phyloP scores from a whole-genome alignment of 2,797 vertebrate species.

The Enteromius treurensis region DNA sequence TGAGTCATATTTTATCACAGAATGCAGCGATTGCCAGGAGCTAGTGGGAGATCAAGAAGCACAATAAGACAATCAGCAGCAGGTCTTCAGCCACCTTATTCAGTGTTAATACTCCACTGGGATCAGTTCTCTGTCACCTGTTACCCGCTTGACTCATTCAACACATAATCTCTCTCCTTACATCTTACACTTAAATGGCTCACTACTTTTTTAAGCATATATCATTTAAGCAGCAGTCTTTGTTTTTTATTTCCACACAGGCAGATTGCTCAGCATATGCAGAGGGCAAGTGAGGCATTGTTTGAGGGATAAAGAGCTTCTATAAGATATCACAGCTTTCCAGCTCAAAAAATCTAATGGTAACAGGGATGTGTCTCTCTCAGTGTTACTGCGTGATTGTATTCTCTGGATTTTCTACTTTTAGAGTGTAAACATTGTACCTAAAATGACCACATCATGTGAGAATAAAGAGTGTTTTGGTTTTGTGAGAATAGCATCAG shows the following conservation, averaged over 20 bases:
- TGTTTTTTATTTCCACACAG: not conserved
- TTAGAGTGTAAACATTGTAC: not conserved
- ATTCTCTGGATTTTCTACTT: not conserved
- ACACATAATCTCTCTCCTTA: slow-evolving; percentile 12
- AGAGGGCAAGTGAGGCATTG: not conserved
- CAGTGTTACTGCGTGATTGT: not conserved
- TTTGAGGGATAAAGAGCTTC: slow-evolving; percentile 6
- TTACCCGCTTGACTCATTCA: slow-evolving; percentile 24
- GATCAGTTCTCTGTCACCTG: slow-evolving; percentile 31
- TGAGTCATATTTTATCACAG: not conserved
- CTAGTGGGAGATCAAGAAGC: not conserved
- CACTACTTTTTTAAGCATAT: not conserved
- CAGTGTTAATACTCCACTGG: slow-evolving; percentile 29
- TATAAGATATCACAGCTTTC: slow-evolving; percentile 8
- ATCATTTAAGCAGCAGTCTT: not conserved
- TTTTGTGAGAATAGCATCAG: not conserved
- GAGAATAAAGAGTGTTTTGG: not conserved
- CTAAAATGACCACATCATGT: not conserved
- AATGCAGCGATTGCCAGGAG: not conserved
- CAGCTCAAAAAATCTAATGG: not conserved
- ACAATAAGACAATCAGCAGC: slow-evolving; percentile 6
- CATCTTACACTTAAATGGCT: not conserved
- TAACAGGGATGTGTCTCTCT: not conserved
- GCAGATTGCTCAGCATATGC: slow-evolving; percentile 17
- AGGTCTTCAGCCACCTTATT: not conserved